Conservation (phyloP, 1,140 invertebrate genomes). For the Aphis gossypii region DNA sequence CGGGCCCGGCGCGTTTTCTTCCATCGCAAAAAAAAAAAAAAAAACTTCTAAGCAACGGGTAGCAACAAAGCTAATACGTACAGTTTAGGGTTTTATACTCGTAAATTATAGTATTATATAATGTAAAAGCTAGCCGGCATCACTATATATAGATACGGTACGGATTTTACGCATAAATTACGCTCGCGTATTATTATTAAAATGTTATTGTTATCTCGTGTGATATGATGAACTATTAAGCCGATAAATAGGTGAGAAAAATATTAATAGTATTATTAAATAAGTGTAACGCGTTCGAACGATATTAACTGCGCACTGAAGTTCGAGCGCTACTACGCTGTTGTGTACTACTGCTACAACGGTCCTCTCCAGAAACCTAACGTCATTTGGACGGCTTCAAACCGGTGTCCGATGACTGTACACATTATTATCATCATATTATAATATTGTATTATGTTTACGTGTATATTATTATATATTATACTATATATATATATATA, state of each 20-base stretch:
- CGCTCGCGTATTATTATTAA: background rate
- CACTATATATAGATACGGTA: background rate
- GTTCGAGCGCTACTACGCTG: background rate
- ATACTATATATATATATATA: background rate
- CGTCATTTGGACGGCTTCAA: constrained; percentile 48
- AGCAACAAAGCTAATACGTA: background rate
- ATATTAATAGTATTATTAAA: too few species aligned
- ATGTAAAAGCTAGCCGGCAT: background rate
- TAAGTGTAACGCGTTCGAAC: background rate
- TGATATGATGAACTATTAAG: background rate
- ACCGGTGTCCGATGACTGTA: constrained; percentile 36
- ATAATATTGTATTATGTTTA: background rate
- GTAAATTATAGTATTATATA: background rate
- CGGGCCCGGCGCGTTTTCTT: constrained; percentile 24
- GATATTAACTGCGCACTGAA: background rate
- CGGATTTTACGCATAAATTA: background rate
- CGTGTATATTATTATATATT: too few species aligned
- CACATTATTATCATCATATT: background rate
- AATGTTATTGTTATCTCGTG: background rate
- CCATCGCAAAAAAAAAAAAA: background rate
- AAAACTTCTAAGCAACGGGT: too few species aligned
- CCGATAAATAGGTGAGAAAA: too few species aligned
- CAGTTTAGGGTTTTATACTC: background rate
- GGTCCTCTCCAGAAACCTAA: constrained; percentile 16
- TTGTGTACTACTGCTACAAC: background rate